These are phyloP conservation scores for Noctua comes DNA, from an alignment of 2,888 invertebrate species.

Conservation along the genomic window DNA sequence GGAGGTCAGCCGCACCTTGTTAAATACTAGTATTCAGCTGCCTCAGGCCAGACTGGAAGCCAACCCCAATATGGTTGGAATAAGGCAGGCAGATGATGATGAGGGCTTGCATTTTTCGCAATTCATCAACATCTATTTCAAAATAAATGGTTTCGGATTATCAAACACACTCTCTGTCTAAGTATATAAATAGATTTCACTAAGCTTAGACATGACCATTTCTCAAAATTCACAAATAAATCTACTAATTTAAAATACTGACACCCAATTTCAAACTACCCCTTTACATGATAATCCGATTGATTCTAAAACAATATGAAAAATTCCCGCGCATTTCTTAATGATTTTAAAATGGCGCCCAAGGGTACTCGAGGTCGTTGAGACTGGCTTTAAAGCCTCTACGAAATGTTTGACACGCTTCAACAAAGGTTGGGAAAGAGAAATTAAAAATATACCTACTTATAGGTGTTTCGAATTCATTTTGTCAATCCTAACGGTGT, in stretches of 20 bases:
- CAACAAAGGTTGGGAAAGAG: conserved; percentile 8
- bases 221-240: conserved; percentile 5
- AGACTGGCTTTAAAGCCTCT: conserved; percentile 28
- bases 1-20: neutral
- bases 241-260: neutral
- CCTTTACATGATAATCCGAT: neutral
- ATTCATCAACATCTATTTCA: neutral
- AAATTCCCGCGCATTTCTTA: conserved; percentile 11
- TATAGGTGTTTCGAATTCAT: conserved; percentile 6
- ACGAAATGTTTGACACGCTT: conserved; percentile 22
- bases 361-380: conserved; percentile 12
- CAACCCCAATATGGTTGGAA: no score
- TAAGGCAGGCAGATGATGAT: no score
- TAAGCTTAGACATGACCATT: neutral
- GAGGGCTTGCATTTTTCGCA: neutral
- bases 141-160: neutral
- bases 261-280: conserved; percentile 6
- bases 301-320: conserved; percentile 8
- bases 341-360: conserved; percentile 25
- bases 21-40: neutral
- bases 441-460: conserved; percentile 15
- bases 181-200: neutral
- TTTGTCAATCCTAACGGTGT: neutral
- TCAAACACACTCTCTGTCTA: neutral
- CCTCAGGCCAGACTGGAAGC: no score